These are phyloP conservation scores for Montipora foliosa DNA, from an alignment of 64 coral and sea anemone species.

Conservation along the genomic window DNA sequence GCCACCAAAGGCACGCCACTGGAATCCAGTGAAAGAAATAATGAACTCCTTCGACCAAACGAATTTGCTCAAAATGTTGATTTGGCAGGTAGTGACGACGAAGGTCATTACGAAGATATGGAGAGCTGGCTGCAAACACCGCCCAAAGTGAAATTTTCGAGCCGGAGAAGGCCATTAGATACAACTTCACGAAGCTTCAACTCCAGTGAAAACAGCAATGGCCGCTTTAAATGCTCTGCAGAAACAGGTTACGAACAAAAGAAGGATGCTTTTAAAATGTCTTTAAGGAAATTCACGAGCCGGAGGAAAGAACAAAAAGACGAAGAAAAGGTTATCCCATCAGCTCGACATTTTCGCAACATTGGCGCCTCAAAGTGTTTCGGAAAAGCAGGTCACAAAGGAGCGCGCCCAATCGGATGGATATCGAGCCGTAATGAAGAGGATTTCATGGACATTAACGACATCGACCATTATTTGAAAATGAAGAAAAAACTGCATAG, in stretches of 20 bases:
- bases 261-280: too few species aligned
- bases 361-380: background rate
- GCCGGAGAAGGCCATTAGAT: background rate
- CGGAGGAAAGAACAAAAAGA: background rate
- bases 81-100: background rate
- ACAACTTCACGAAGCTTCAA: too few species aligned
- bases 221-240: too few species aligned
- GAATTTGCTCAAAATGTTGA: background rate
- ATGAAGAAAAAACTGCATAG: background rate
- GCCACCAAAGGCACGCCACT: background rate
- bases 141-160: background rate
- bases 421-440: background rate
- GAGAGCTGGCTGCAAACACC: background rate
- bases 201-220: too few species aligned
- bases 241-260: too few species aligned
- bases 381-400: too few species aligned
- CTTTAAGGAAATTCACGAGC: too few species aligned
- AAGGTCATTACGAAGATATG: background rate
- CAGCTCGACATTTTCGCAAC: background rate
- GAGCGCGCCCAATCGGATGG: background rate
- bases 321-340: background rate
- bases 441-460: constrained; percentile 10
- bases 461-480: background rate
- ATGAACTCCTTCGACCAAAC: background rate
- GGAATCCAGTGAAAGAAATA: background rate